Evolutionary conservation across 1,140 invertebrate genomes (phyloP), one percentile per base, ranked within the genome.

Genomic region (Drosophila ercepeae): DNA sequence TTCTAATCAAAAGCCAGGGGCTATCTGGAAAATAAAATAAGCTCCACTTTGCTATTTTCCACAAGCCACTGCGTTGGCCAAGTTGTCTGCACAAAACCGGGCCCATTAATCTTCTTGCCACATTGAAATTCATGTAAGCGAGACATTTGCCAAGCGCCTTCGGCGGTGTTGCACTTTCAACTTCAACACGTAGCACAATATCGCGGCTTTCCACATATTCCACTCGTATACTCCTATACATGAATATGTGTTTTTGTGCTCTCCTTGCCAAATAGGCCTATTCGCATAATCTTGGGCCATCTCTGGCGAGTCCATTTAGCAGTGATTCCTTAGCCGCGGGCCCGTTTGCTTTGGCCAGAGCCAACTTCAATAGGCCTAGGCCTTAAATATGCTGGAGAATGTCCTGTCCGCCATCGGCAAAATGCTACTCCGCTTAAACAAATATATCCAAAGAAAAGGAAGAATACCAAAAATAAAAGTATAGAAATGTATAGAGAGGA

Each of bases 51-150:
- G 51, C 41, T 19, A 48, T 32, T 32, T 32, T 32, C 23, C 53
- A 49, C 23, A 27, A 9, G 50, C 27, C 29, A 58, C 45, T 19
- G 39, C 49, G 1, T 61, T 72, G 25, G 55, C 45, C 65, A 42
- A 23, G 19, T 39, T 60, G 67, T 60, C 55, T 60, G 46, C 54
- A 64, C n/a, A 54, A 59, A 75, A 75, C 45, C 34, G 60, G 53
- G 48, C 58, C 75, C 78, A 82, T 83, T 78, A 78, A 84, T 78
- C 71, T 75, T 83, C 53, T 36, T 72, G 60, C 52, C 63, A 71
- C 70, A 83, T 58, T 18, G 67, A 76, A 71, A 18, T 75, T 63
- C 57, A 61, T 63, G 63, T 53, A 52, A 39, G 51, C 36, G 52
- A 75, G 63, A 73, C 68, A 60, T 63, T 54, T 55, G 49, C 75